Evolutionary conservation across 2,113 vertebrate species (phyloP), one percentile per base, ranked within the genome.

Genomic region (Neomonachus schauinslandi): DNA sequence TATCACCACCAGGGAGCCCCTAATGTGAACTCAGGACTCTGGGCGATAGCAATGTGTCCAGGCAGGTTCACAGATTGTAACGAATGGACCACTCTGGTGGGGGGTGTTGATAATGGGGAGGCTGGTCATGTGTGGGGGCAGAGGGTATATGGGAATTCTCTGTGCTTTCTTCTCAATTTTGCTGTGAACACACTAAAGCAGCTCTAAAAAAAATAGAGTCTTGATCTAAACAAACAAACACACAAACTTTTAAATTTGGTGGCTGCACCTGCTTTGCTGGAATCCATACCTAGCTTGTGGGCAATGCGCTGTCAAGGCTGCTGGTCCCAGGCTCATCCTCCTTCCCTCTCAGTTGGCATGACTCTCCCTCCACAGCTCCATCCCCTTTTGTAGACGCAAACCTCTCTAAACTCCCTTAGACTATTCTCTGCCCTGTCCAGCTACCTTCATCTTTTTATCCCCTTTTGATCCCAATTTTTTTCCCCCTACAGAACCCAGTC

Each of bases 221-320:
- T 72, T 81, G 53, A 87, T 77, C 16, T 49, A 59, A 59, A 84
- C 9, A 51, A 80, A 16, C 46, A 55, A 33, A 36, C 51, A 55
- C 24, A 55, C 74, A 91, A 31, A 10, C n/a, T 94, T 97, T 79
- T 31, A 65, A 86, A 94, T 3, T 26, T 87, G 67, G 67, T 33
- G 67, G 51, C 69, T 79, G 53, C 49, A 55, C 51, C 67, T 92
- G 82, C 82, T 96, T 74, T 91, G 76, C 93, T 18, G 94, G 42
- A 86, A 42, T 71, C 42, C 67, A 79, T 36, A 26, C 59, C 67
- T 12, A 24, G 51, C 18, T 15, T 33, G 69, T 9, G 67, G 74
- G 28, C 36, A 57, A 36, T 7, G 4, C 2, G 1, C 18, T 24
- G 33, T 22, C n/a, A 22, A 39, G 82, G 46, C 24, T 53, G 9